These are phyloP conservation scores for Troides helena DNA, from an alignment of 2,888 invertebrate genomes.

Conservation along the genomic window DNA sequence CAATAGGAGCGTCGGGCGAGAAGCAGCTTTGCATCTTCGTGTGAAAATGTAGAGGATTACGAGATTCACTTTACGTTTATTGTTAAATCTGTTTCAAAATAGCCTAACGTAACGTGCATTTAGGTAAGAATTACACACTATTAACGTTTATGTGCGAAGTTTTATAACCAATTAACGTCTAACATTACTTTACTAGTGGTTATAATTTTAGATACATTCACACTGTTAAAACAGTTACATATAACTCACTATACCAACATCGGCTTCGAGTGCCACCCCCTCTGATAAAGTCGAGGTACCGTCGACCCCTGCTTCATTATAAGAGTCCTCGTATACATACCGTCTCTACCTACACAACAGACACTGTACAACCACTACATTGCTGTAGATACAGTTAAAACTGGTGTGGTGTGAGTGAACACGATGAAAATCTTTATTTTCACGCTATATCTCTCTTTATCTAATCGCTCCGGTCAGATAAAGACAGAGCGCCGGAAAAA, in stretches of 20 bases:
- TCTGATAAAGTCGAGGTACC: slow-evolving; percentile 39
- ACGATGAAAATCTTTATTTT: slow-evolving; percentile 82
- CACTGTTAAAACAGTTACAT: slow-evolving; percentile 2
- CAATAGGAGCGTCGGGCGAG: slow-evolving; percentile 45
- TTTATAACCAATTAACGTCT: background rate
- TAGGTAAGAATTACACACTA: background rate
- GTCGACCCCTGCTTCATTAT: slow-evolving; percentile 69
- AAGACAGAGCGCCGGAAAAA: slow-evolving; percentile 80
- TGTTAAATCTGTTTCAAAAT: slow-evolving; percentile 25
- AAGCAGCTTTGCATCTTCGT: slow-evolving; percentile 50
- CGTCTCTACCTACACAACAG: slow-evolving; percentile 58
- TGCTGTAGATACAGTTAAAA: slow-evolving; percentile 57
- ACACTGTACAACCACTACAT: slow-evolving; percentile 61
- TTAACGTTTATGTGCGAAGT: slow-evolving; percentile 2
- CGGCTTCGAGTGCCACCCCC: slow-evolving; percentile 26
- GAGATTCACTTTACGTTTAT: slow-evolving; percentile 54
- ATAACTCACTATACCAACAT: slow-evolving; percentile 20
- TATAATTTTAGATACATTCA: background rate
- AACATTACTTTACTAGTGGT: background rate
- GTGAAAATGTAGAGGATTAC: slow-evolving; percentile 61
- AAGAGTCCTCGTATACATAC: slow-evolving; percentile 58
- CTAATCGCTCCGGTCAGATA: slow-evolving; percentile 78
- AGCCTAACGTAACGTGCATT: background rate
- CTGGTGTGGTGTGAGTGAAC: slow-evolving; percentile 74
- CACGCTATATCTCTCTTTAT: slow-evolving; percentile 81